These are phyloP conservation scores for Hemithea aestivaria DNA, from an alignment of 2,888 invertebrate genomes.

Conservation along the genomic window DNA sequence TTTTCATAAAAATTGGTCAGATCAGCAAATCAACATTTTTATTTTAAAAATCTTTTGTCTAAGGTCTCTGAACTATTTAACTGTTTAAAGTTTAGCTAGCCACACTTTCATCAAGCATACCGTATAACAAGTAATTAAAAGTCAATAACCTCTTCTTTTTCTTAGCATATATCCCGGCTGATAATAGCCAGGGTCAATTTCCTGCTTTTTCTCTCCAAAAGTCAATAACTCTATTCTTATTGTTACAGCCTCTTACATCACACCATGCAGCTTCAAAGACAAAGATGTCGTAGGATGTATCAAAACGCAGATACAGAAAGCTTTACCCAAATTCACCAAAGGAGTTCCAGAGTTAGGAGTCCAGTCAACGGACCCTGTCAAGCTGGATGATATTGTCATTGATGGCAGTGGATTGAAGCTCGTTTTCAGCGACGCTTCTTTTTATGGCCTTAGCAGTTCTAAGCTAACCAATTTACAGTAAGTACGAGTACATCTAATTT, in stretches of 20 bases:
- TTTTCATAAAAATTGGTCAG: no score
- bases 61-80: no score
- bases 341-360: constrained; percentile 61
- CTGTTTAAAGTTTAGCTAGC: no score
- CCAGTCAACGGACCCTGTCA: constrained; percentile 58
- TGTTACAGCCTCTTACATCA: constrained; percentile 62
- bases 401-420: constrained; percentile 60
- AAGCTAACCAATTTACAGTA: constrained; percentile 54
- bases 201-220: no score
- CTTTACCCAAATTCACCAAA: constrained; percentile 53
- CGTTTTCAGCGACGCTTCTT: constrained; percentile 45
- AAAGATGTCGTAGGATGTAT: constrained; percentile 46
- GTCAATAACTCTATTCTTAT: constrained; percentile 13
- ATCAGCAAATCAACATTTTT: no score
- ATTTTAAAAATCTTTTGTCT: no score
- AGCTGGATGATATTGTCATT: constrained; percentile 56
- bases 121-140: no score
- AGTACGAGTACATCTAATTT: constrained; percentile 27
- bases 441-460: constrained; percentile 54
- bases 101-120: no score
- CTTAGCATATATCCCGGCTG: no score
- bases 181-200: no score
- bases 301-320: constrained; percentile 46
- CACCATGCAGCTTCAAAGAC: constrained; percentile 46
- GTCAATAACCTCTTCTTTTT: no score